Evolutionary conservation across 2,113 vertebrate genomes (phyloP), one percentile per base, ranked within the genome.

Genomic region (Tetrax tetrax): DNA sequence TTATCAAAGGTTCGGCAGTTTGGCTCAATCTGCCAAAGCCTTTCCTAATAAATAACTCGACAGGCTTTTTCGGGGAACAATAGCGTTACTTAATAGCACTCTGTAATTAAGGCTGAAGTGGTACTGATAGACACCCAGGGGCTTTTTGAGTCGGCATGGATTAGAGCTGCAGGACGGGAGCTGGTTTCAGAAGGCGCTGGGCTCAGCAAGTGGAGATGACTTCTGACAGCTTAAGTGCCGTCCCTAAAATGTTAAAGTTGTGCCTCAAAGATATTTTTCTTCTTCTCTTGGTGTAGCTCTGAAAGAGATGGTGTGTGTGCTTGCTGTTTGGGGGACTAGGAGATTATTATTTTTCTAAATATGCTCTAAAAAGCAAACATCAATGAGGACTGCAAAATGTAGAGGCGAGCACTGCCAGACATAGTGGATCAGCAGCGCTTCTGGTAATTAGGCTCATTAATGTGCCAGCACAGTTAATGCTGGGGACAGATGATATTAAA

Each of bases 1-100:
- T 93, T 64, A 83, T 93, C 92, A 92, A 90, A 95, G 82, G 68
- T 86, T 88, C 79, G 82, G 83, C 88, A 86, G 77, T 47, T 86
- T 14, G 72, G 48, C 69, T 94, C 80, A 22, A 61, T 72, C 69
- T 92, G 80, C 83, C 75, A 76, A 93, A 87, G 93, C 61, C 80
- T 78, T 84, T 72, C 76, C 83, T 76, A 84, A 93, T 87, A 95
- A 96, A 93, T 81, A 90, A 92, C 90, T 94, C 2, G 0, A 31
- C 2, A 2, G 28, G 77, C 69, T 91, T 82, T 93, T 72, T 41
- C 31, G 18, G 74, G 87, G 74, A 89, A 65, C 94, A 91, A 75
- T 61, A 22, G 65, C 24, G 57, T 64, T 84, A 75, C 47, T 91
- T 87, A 71, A 81, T 6, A 72, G 61, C 1, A 2, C 57, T 79